Evolutionary conservation across 2,888 invertebrate species (phyloP), one percentile per base, ranked within the genome.

Genomic region (Pterostichus niger): DNA sequence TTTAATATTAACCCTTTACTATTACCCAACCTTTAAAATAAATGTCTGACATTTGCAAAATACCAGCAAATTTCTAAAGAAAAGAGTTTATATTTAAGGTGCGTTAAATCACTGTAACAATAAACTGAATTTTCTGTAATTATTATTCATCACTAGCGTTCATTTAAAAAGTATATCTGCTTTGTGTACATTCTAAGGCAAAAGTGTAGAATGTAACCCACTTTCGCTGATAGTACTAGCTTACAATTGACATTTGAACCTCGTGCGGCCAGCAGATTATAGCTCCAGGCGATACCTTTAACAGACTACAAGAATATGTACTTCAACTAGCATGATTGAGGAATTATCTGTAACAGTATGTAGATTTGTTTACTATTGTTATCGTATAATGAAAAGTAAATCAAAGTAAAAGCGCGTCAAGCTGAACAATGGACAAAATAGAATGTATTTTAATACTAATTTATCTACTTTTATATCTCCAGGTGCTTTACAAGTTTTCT

Each of bases 171-270:
- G 40, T 40, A 6, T 40, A 24, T 10, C 13, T 24, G 71, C 71
- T 31, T 35, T 13, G 46, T n/a, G n/a, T 73, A 15, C 40, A 13
- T 9, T 44, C 13, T 49, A 17, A 73, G 31, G 77, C 54, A 77
- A 61, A 40, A 82, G 75, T 59, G 35, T 77, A 54, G 76, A 82
- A 54, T 82, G 35, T 46, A 76, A 82, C 82, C 82, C 46, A 82
- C 82, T 82, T 82, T 82, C 76, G 17, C 81, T 15, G 40, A 54
- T 15, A 11, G 49, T 49, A 54, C n/a, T n/a, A 3, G 54, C 54
- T 15, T 15, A 54, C 13, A 3, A 15, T 5, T 54, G 54, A 54
- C 54, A 54, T 54, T 54, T 54, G 54, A 54, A 54, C 54, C 15
- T 15, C n/a, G 40, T 9, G 40, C 9, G 40, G 40, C 9, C 40